Conservation (phyloP, 1,140 invertebrate genomes). For the Dermatophagoides farinae region DNA sequence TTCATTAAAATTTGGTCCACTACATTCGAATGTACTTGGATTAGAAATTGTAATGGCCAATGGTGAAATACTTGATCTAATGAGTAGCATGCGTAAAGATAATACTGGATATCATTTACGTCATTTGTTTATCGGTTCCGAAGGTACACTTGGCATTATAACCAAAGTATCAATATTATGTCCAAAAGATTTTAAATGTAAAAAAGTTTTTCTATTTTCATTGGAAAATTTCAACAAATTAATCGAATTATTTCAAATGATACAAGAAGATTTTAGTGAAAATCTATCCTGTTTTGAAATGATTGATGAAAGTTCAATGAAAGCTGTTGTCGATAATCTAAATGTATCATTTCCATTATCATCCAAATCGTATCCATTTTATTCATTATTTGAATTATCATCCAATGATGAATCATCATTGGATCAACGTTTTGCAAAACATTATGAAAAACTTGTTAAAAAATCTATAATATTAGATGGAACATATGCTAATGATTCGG, state of each 20-base stretch:
- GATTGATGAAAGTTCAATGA: constrained; percentile 50
- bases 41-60: constrained; percentile 76
- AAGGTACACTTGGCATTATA: constrained; percentile 83
- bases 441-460: constrained; percentile 39
- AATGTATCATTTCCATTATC: constrained; percentile 40
- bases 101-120: constrained; percentile 94
- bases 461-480: constrained; percentile 54
- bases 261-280: constrained; percentile 54
- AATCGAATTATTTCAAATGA: constrained; percentile 45
- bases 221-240: constrained; percentile 44
- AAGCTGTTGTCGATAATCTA: constrained; percentile 36
- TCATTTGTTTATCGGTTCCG: constrained; percentile 89
- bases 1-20: constrained; percentile 75
- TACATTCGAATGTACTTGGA: constrained; percentile 78
- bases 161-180: constrained; percentile 80
- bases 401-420: constrained; percentile 28
- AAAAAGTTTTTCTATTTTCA: constrained; percentile 42
- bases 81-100: constrained; percentile 75
- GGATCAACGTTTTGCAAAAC: neutral
- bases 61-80: constrained; percentile 62
- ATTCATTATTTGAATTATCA: constrained; percentile 73
- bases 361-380: constrained; percentile 46
- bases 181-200: constrained; percentile 30
- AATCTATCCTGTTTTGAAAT: constrained; percentile 84
- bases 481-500: constrained; percentile 51